These are phyloP conservation scores for Amniataba percoides DNA, from an alignment of 2,797 vertebrate genomes.

Conservation along the genomic window DNA sequence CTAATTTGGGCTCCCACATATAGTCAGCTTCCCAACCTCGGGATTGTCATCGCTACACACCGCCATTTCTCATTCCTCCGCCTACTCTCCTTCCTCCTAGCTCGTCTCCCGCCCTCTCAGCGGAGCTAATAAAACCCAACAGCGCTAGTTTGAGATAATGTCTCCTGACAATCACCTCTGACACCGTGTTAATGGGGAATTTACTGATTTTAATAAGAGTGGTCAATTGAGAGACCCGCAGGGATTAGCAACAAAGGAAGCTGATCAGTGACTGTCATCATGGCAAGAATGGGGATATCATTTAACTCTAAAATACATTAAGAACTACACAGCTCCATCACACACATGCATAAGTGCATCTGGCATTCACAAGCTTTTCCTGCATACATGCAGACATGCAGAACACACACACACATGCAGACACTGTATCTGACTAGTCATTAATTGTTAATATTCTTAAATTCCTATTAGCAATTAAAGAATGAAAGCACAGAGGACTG, in stretches of 20 bases:
- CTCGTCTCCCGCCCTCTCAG: conserved; percentile 35
- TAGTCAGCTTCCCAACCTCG: conserved; percentile 39
- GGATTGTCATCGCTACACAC: conserved; percentile 14
- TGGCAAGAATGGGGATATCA: conserved; percentile 47
- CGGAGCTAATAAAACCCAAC: conserved; percentile 67
- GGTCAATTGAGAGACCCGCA: conserved; percentile 71
- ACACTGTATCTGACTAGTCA: conserved; percentile 44
- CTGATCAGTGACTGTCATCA: conserved; percentile 63
- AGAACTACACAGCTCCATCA: conserved; percentile 3
- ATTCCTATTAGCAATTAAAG: conserved; percentile 70
- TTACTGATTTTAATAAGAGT: conserved; percentile 83
- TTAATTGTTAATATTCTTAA: conserved; percentile 71
- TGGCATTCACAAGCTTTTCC: background rate
- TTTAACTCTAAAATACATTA: conserved; percentile 58
- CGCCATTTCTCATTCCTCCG: conserved; percentile 4
- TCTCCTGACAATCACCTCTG: conserved; percentile 79
- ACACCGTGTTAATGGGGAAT: conserved; percentile 78
- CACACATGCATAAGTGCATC: background rate
- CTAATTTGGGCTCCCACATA: conserved; percentile 50
- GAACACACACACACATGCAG: conserved; percentile 9
- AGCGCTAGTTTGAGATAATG: conserved; percentile 58
- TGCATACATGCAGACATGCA: conserved; percentile 8
- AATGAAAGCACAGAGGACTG: conserved; percentile 68
- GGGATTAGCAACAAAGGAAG: conserved; percentile 76
- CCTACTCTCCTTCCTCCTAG: conserved; percentile 20